These are phyloP conservation scores for Formica aserva DNA, from an alignment of 2,888 invertebrate species.

Conservation along the genomic window DNA sequence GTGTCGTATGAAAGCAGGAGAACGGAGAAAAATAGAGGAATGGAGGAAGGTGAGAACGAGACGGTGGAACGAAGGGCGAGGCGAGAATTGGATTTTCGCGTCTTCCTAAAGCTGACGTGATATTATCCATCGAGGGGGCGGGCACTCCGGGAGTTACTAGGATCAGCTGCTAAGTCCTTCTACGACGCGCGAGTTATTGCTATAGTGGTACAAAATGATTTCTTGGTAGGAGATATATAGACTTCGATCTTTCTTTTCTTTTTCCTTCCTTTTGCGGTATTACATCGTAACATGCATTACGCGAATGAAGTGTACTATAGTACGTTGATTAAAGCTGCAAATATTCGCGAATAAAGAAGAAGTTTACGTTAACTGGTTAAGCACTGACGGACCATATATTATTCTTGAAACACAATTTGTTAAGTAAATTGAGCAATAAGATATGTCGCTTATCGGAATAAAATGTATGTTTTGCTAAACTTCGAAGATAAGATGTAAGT, in stretches of 20 bases:
- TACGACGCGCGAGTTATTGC: slow-evolving; percentile 45
- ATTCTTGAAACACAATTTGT: background rate
- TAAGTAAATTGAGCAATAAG: background rate
- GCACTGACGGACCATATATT: background rate
- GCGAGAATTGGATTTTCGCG: slow-evolving; percentile 58
- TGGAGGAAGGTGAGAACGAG: background rate
- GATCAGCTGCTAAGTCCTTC: slow-evolving; percentile 52
- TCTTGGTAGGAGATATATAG: slow-evolving; percentile 5
- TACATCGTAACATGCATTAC: background rate
- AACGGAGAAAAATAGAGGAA: slow-evolving; percentile 1
- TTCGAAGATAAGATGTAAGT: slow-evolving; percentile 23
- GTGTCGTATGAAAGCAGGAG: slow-evolving; percentile 31
- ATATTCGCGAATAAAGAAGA: background rate
- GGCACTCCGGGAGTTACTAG: slow-evolving; percentile 43
- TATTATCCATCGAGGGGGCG: slow-evolving; percentile 52
- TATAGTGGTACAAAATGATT: slow-evolving; percentile 55
- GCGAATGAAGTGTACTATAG: background rate
- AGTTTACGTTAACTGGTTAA: background rate
- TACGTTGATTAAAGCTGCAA: background rate
- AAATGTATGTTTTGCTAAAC: slow-evolving; percentile 12
- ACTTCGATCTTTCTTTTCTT: background rate
- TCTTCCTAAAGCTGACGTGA: slow-evolving; percentile 53
- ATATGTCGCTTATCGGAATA: background rate
- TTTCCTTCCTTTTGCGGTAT: background rate
- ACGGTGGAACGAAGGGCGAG: background rate